phyloP scores from a whole-genome alignment of 2,113 vertebrate genomes.

The Dryoscopus gambensis region DNA sequence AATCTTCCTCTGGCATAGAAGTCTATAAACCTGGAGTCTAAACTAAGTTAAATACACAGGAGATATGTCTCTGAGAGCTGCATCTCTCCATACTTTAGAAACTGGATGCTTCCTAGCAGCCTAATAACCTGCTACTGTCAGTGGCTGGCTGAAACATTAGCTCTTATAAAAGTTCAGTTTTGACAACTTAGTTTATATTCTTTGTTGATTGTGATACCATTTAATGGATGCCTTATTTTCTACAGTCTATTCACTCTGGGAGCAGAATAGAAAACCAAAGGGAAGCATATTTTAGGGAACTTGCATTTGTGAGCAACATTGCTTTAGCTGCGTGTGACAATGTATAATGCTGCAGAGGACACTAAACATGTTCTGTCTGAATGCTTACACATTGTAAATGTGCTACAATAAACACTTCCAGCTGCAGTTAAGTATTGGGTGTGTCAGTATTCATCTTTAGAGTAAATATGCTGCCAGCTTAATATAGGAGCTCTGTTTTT shows the following conservation, averaged over 20 bases:
- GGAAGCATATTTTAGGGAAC: neutral
- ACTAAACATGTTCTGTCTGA: neutral
- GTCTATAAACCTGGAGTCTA: neutral
- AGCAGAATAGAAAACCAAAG: constrained; percentile 17
- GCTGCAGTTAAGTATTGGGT: neutral
- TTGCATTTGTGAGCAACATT: neutral
- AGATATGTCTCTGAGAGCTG: neutral
- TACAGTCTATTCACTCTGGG: neutral
- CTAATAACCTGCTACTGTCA: neutral
- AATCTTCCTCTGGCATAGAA: neutral
- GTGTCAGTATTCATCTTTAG: neutral
- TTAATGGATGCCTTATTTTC: constrained; percentile 31
- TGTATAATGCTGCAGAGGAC: neutral
- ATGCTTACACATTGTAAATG: constrained; percentile 30
- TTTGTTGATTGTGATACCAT: neutral
- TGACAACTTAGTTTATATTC: neutral
- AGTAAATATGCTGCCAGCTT: neutral
- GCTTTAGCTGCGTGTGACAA: neutral
- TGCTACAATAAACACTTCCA: constrained; percentile 43
- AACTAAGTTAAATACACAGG: neutral
- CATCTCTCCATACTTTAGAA: neutral
- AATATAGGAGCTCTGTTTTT: neutral
- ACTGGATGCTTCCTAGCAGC: neutral
- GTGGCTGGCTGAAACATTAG: neutral
- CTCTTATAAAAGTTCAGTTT: neutral